These are phyloP conservation scores for Phenganax marumi DNA, from an alignment of 92 coral and sea anemone species.

Conservation along the genomic window DNA sequence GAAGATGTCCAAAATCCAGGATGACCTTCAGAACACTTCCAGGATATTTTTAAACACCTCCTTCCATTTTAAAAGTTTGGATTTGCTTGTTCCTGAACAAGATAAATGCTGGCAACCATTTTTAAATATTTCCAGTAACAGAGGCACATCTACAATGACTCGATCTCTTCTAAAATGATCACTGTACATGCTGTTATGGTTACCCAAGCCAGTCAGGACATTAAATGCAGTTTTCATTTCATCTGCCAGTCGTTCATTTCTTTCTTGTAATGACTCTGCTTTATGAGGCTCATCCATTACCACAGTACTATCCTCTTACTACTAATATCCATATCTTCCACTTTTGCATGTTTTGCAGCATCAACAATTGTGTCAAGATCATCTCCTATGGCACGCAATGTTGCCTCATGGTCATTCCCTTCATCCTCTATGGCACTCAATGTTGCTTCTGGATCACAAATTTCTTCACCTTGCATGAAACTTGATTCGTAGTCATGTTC, in stretches of 20 bases:
- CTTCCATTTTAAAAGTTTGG: neutral
- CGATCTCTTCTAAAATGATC: neutral
- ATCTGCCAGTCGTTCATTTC: neutral
- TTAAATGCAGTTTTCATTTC: neutral
- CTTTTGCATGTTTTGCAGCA: neutral
- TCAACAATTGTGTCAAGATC: neutral
- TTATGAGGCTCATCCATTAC: neutral
- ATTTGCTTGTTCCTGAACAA: conserved; percentile 16
- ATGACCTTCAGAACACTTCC: conserved; percentile 47
- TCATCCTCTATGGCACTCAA: conserved; percentile 3
- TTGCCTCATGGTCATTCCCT: neutral
- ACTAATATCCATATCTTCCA: neutral
- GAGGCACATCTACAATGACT: conserved; percentile 12
- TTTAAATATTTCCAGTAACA: neutral
- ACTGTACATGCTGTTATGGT: conserved; percentile 1
- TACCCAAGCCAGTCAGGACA: neutral
- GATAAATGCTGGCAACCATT: neutral
- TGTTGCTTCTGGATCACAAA: neutral
- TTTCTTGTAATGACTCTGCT: neutral
- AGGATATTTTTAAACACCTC: conserved; percentile 41
- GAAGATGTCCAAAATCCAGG: conserved; percentile 50
- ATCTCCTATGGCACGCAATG: neutral
- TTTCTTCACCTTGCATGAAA: too few species aligned
- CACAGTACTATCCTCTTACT: neutral
- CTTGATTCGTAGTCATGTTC: too few species aligned